Conservation (phyloP, 1,140 invertebrate species). For the Sipha flava region DNA sequence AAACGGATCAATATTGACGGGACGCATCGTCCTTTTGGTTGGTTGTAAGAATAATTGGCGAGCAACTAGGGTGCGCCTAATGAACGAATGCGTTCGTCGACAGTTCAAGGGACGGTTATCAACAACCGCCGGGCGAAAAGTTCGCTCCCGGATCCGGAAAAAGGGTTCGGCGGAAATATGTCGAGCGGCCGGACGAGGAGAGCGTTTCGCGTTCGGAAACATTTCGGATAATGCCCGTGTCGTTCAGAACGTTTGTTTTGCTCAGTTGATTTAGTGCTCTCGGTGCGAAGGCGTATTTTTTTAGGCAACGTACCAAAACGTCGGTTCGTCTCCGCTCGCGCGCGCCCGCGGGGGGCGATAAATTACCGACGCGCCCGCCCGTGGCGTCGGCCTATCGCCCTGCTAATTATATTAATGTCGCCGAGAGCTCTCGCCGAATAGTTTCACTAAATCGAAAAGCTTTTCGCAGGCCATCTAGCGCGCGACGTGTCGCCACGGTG, state of each 20-base stretch:
- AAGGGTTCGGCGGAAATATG: too few relatives aligned
- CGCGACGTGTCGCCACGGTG: not conserved
- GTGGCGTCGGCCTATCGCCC: not conserved
- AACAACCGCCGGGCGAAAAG: too few relatives aligned
- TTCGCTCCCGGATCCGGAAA: too few relatives aligned
- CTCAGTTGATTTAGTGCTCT: not conserved
- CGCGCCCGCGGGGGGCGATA: conserved; percentile 13
- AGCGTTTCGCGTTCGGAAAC: too few relatives aligned
- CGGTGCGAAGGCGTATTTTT: conserved; percentile 1
- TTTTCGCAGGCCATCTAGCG: not conserved
- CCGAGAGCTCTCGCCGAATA: not conserved
- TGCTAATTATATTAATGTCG: conserved; percentile 25
- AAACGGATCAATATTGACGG: too few relatives aligned
- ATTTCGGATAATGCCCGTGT: not conserved
- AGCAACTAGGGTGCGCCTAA: too few relatives aligned
- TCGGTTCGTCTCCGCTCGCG: not conserved
- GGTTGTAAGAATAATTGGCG: too few relatives aligned
- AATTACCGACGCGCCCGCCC: conserved; percentile 20
- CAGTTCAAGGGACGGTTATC: too few relatives aligned
- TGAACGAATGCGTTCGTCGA: too few relatives aligned
- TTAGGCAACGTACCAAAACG: conserved; percentile 25
- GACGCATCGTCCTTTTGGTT: too few relatives aligned
- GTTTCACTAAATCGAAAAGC: not conserved
- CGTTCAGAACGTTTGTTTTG: not conserved
- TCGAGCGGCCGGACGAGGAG: too few relatives aligned